These are phyloP conservation scores for Linnaemya tessellans DNA, from an alignment of 2,888 invertebrate species.

Conservation along the genomic window DNA sequence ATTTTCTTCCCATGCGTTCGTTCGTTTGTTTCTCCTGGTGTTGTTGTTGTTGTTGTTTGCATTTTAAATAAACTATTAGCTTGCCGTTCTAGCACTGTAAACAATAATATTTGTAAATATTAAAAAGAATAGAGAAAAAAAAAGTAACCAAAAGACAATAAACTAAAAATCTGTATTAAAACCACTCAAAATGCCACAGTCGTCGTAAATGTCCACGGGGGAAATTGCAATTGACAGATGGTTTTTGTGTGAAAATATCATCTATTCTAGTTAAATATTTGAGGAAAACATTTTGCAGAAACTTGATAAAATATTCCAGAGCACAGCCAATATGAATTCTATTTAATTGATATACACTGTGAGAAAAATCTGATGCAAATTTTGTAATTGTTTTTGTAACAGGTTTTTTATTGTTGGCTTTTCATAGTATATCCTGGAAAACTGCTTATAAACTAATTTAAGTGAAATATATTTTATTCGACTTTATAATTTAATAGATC, in stretches of 20 bases:
- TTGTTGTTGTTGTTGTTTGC: slow-evolving; percentile 61
- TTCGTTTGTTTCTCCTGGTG: slow-evolving; percentile 6
- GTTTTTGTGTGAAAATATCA: background rate
- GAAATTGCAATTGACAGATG: slow-evolving; percentile 1
- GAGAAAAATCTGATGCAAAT: no score
- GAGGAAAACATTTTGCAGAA: background rate
- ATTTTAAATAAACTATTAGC: slow-evolving; percentile 69
- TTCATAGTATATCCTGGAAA: no score
- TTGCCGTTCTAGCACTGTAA: slow-evolving; percentile 68
- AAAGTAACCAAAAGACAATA: background rate
- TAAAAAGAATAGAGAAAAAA: slow-evolving; percentile 3
- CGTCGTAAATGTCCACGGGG: slow-evolving; percentile 18
- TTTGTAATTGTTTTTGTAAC: no score
- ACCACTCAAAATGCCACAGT: slow-evolving; percentile 26
- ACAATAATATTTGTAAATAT: slow-evolving; percentile 58
- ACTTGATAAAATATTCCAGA: background rate
- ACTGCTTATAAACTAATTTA: no score
- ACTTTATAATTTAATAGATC: slow-evolving; percentile 35
- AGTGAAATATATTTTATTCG: no score
- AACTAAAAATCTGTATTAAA: slow-evolving; percentile 17
- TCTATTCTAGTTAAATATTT: background rate
- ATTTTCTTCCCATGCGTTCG: slow-evolving; percentile 42
- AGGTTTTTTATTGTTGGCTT: no score
- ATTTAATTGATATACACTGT: background rate
- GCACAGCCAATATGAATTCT: no score